Base-by-base conservation (phyloP, 1,140 invertebrate species). In the Cydia strobilella region DNA sequence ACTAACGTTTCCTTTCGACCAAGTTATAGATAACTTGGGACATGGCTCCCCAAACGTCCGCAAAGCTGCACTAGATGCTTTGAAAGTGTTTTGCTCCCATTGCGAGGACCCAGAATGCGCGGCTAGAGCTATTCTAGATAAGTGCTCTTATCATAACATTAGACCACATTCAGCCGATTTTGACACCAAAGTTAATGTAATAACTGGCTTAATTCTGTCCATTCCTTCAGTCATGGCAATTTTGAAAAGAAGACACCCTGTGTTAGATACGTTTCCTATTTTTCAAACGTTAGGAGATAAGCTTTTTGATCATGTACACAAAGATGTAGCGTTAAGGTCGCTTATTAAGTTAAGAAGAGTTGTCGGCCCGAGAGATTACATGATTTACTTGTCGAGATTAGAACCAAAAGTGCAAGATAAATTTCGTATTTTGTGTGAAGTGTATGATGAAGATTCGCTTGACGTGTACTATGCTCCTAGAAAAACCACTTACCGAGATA, bases 31-130 rank as follows among this genome's bases (percentile, higher is more conserved):
- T 76, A 97, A 97, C 90, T 90, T 97, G 18, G 96, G 96, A 2
- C 96, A 97, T 83, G 90, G 94, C 18, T 96, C 96, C 0, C 96
- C 96, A 0, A 96, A 96, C 0, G 96, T 97, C 2, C 93, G 96
- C 13, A 96, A 96, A 86, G 96, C 95, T 7, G 95, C 96, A 3
- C 84, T 96, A 1, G 96, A 97, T 80, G 95, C 95, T 2, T 83
- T 97, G 1, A 93, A 95, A 72, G 94, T 95, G 10, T 96, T 96
- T 82, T 91, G 96, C 15, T 88, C 94, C 1, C 94, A 95, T 80
- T 95, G 95, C 18, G 92, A 93, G 59, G 93, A 93, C 75, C 93
- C 95, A 0, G 94, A 95, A 79, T 91, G 91, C 69, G 94, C 95
- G 23, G 89, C 96, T 7, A 86, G 94, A 77, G 93, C 94, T 23